Conservation (phyloP, 2,888 invertebrate genomes). For the Pheosia gnoma region DNA sequence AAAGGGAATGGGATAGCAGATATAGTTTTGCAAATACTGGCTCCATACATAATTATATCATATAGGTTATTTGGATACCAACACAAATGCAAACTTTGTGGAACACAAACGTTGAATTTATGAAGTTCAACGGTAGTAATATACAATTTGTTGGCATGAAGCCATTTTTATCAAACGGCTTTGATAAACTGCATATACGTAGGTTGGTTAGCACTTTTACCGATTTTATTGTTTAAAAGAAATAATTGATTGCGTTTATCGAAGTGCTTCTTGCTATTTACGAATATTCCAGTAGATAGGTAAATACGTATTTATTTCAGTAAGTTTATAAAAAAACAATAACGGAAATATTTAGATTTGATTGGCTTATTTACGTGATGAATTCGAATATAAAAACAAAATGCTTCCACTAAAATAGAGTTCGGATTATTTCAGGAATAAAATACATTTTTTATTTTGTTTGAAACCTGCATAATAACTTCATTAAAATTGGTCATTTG, state of each 20-base stretch:
- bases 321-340: no score
- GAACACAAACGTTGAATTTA: background rate
- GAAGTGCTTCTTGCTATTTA: background rate
- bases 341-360: no score
- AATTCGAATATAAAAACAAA: no score
- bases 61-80: background rate
- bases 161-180: conserved; percentile 5
- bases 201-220: background rate
- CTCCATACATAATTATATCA: background rate
- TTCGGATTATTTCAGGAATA: no score
- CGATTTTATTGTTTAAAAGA: conserved; percentile 1
- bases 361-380: no score
- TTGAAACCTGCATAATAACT: no score
- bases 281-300: background rate
- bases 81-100: background rate
- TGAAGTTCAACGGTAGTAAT: background rate
- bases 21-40: no score
- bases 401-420: no score
- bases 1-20: no score
- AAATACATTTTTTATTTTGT: no score
- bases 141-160: background rate
- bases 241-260: background rate
- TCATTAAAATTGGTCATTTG: no score
- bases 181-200: conserved; percentile 4
- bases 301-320: background rate